A percentile compares a stretch with the other conserved stretches of the same genome.
Conservation (phyloP, 2,797 vertebrate genomes). For the Sebastes trivittatus region DNA sequence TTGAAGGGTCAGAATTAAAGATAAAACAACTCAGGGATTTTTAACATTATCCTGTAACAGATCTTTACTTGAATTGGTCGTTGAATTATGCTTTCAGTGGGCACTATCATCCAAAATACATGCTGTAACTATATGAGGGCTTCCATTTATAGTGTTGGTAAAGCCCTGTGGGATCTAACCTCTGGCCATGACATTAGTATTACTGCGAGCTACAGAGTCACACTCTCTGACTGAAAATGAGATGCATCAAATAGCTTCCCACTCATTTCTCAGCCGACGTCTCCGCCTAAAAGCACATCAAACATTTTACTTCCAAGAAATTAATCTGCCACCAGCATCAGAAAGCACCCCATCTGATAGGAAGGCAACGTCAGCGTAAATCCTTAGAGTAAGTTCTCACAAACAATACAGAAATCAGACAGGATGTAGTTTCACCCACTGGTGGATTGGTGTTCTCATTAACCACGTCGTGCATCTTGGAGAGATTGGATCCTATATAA, state of each 20-base stretch:
- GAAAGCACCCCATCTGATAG: not conserved
- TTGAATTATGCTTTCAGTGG: not conserved
- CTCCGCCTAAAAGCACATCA: slow-evolving; percentile 9
- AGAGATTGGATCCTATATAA: not conserved
- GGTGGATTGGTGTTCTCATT: not conserved
- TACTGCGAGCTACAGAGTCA: slow-evolving; percentile 19
- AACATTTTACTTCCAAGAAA: slow-evolving; percentile 7
- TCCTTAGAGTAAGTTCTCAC: not conserved
- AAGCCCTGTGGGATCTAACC: slow-evolving; percentile 22
- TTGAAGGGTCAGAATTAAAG: not conserved
- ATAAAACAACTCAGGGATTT: not conserved
- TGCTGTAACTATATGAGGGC: slow-evolving; percentile 7
- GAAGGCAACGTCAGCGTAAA: not conserved
- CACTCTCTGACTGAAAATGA: slow-evolving; percentile 32
- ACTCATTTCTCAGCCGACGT: not conserved
- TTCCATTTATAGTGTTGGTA: not conserved
- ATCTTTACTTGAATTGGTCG: not conserved
- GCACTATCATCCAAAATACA: not conserved
- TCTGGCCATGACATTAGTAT: slow-evolving; percentile 21
- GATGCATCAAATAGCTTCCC: slow-evolving; percentile 29
- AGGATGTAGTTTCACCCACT: not conserved
- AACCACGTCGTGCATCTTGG: not conserved
- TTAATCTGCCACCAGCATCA: not conserved
- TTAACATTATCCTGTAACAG: not conserved
- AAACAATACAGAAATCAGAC: not conserved